Evolutionary conservation across 2,797 vertebrate species (phyloP), one percentile per base, ranked within the genome.

Genomic region (Poeciliopsis presidionis): DNA sequence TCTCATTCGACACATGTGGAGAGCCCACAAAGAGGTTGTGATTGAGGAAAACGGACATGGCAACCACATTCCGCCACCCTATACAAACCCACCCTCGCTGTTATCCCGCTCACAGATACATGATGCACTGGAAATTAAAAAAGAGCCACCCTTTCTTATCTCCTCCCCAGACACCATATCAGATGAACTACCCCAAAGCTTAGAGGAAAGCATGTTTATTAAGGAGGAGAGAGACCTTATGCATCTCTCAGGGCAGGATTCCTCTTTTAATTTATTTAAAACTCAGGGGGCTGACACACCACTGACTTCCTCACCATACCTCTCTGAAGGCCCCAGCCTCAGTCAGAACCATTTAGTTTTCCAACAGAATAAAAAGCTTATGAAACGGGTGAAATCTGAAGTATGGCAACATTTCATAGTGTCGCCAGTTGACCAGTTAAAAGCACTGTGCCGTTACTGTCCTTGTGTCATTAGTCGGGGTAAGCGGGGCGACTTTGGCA

Each of bases 361-460:
- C 93, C 98, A 98, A 83, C 98, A 99, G 93, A 99, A 98, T 84
- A 98, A 98, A 88, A 97, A 96, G 91, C 97, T 97, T 65, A 98
- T 98, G 97, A 97, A 96, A 90, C 95, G 97, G 77, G 97, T 99
- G 57, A 99, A 98, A 91, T 98, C 97, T 0, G 98, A 98, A 90
- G 98, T 99, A 39, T 99, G 98, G 98, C 97, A 98, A 81, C 98
- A 99, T 93, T 99, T 99, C 85, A 98, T 98, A 0, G 95, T 98
- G 83, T 98, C 97, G 0, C 97, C 98, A 65, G 95, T 93, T 20
- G 97, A 99, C 91, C 98, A 97, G 86, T 93, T 98, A 73, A 99
- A 99, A 96, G 98, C 97, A 20, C 95, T 99, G 85, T 99, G 98
- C 89, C 95, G 96, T 72, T 97, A 99, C 91, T 99, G 98, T 86